A percentile compares a stretch with the other conserved stretches of the same genome.
Conservation (phyloP, 2,113 vertebrate species). For the Crotalus horridus region DNA sequence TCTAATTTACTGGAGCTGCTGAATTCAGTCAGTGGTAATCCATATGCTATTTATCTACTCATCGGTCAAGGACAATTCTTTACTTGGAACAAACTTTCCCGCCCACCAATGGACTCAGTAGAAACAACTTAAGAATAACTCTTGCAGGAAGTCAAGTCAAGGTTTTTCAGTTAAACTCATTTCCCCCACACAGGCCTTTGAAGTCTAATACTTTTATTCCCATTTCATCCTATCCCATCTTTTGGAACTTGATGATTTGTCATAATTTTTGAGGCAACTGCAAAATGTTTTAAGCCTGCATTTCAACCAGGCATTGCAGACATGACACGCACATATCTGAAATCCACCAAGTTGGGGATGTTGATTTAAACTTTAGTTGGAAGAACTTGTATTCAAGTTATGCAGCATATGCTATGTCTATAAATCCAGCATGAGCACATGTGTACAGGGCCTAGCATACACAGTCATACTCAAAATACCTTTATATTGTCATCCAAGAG, state of each 20-base stretch:
- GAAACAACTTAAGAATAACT: not conserved
- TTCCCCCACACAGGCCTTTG: not conserved
- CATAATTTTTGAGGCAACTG: not conserved
- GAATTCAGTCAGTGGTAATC: not conserved
- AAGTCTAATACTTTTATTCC: not conserved
- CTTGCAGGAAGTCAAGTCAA: not conserved
- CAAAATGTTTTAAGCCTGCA: not conserved
- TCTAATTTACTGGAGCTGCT: not conserved
- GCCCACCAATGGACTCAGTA: not conserved
- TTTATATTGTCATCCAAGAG: not conserved
- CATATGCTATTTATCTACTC: not conserved
- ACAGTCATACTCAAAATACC: not conserved
- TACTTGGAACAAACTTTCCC: not conserved
- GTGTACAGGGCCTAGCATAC: not conserved
- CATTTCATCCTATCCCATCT: not conserved
- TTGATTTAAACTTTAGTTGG: not conserved
- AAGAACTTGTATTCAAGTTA: not conserved
- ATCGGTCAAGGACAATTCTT: not conserved
- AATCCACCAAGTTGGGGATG: not conserved
- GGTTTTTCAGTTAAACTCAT: not conserved
- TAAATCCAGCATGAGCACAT: not conserved
- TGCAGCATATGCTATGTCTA: not conserved
- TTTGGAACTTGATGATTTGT: not conserved
- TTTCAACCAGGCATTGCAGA: not conserved
- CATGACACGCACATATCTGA: not conserved